Percentiles rank a stretch among this genome's conserved stretches.
These are phyloP conservation scores for Peromyscus leucopus DNA, from an alignment of 2,113 vertebrate genomes.

Conservation along the genomic window DNA sequence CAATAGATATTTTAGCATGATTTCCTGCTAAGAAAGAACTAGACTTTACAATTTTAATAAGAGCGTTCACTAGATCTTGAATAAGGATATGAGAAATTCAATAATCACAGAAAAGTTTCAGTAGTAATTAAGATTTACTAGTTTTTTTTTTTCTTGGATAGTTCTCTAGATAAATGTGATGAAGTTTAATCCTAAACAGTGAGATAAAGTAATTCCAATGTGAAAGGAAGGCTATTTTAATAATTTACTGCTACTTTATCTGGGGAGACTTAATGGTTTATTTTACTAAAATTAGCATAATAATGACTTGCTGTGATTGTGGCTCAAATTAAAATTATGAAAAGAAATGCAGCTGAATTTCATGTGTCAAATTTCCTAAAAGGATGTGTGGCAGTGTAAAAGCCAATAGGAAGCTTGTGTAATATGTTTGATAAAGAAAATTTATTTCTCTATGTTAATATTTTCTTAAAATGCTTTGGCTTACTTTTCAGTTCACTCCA, in stretches of 20 bases:
- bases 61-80: background rate
- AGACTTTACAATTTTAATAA: background rate
- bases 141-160: background rate
- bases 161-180: background rate
- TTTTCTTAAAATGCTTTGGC: conserved; percentile 59
- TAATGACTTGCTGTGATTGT: background rate
- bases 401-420: background rate
- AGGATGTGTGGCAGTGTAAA: conserved; percentile 10
- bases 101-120: conserved; percentile 8
- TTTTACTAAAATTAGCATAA: conserved; percentile 64
- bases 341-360: conserved; percentile 41
- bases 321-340: conserved; percentile 47
- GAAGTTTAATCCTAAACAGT: background rate
- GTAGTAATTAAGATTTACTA: conserved; percentile 51
- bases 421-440: conserved; percentile 52
- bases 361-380: conserved; percentile 18
- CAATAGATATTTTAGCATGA: background rate
- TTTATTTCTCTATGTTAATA: conserved; percentile 57
- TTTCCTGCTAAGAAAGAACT: background rate
- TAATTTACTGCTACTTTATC: conserved; percentile 31
- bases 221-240: conserved; percentile 8
- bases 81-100: background rate
- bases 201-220: background rate
- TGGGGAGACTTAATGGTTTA: background rate
- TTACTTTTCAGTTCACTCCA: conserved; percentile 62